These are phyloP conservation scores for Pseudorhiza aurosa DNA, from an alignment of 30 jellyfish, hydroid and myxozoan genomes.

Conservation along the genomic window DNA sequence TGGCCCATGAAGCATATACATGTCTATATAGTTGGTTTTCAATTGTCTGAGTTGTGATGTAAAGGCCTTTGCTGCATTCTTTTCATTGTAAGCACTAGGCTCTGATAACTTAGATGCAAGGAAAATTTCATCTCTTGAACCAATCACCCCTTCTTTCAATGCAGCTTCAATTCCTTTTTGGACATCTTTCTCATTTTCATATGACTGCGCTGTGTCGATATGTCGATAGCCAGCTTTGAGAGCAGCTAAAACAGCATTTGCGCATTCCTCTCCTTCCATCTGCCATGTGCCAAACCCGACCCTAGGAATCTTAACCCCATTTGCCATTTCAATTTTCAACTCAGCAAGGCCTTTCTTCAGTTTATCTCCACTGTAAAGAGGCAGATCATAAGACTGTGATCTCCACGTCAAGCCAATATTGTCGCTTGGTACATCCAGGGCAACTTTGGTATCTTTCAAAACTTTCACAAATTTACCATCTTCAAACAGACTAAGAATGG, in stretches of 20 bases:
- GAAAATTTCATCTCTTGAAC: constrained; percentile 67
- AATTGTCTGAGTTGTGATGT: constrained; percentile 21
- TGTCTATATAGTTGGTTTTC: constrained; percentile 39
- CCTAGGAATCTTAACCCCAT: constrained; percentile 68
- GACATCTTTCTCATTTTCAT: constrained; percentile 63
- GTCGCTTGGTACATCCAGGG: constrained; percentile 55
- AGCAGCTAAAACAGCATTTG: constrained; percentile 72
- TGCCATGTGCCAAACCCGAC: constrained; percentile 80
- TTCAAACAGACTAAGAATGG: constrained; percentile 6
- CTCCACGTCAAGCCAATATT: constrained; percentile 58
- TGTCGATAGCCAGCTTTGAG: constrained; percentile 74
- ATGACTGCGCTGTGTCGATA: constrained; percentile 75
- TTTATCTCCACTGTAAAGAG: constrained; percentile 47
- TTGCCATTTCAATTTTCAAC: constrained; percentile 19
- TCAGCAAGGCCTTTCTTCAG: constrained; percentile 41
- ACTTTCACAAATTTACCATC: constrained; percentile 12
- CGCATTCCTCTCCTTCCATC: constrained; percentile 61
- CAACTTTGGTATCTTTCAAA: constrained; percentile 20
- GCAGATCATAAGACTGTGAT: constrained; percentile 31
- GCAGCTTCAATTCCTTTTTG: constrained; percentile 65
- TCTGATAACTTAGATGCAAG: constrained; percentile 67
- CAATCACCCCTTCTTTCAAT: constrained; percentile 32
- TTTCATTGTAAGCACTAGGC: constrained; percentile 19
- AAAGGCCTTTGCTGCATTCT: constrained; percentile 14
- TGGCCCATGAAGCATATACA: constrained; percentile 79